Base-by-base conservation (phyloP, 1,140 invertebrate genomes). In the Ceratina calcarata region DNA sequence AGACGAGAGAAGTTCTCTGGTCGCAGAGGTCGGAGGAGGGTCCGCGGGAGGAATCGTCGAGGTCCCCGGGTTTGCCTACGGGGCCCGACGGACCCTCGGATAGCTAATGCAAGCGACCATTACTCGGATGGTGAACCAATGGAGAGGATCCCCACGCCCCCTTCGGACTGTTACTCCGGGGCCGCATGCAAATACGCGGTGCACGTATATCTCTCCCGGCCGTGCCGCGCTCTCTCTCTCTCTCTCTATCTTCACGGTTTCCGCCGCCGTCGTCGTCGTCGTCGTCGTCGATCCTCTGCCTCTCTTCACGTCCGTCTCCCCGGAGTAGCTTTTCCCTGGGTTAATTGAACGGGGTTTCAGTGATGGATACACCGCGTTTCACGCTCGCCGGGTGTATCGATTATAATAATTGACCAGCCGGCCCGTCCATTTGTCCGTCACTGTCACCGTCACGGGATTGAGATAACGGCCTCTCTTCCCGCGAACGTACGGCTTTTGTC, bases 71-170 rank as follows among this genome's bases (percentile, higher is more conserved):
- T 55, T 85, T 87, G 84, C 84, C 86, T 84, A 86, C 78, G 84
- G 86, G 88, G 82, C 80, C 78, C 82, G 77, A 78, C 86, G 64
- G 32, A 2, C 6, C 53, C 3, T 10, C 53, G 53, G 53, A 12
- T 91, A 90, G 89, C 90, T 91, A 92, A 90, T 90, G 88, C 90
- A 91, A 92, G 92, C 92, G 87, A 92, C 91, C 91, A 93, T 93
- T 92, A 93, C 92, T 92, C 86, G 91, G 82, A 91, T 91, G 89
- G 88, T 85, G 90, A 92, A 86, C 91, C 91, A 92, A 93, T 92
- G 91, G 92, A 91, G 91, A 91, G 87, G 90, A 91, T 92, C 91
- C 91, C 90, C 91, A 92, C 92, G 91, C 91, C 92, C 92, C 92
- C 90, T 92, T 90, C 79, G 79, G 80, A 90, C 83, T 87, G 84